A percentile compares a stretch with the other conserved stretches of the same genome.
These are phyloP conservation scores for Xestoiulus laeticollis DNA, from an alignment of 2,888 invertebrate species.

Conservation along the genomic window DNA sequence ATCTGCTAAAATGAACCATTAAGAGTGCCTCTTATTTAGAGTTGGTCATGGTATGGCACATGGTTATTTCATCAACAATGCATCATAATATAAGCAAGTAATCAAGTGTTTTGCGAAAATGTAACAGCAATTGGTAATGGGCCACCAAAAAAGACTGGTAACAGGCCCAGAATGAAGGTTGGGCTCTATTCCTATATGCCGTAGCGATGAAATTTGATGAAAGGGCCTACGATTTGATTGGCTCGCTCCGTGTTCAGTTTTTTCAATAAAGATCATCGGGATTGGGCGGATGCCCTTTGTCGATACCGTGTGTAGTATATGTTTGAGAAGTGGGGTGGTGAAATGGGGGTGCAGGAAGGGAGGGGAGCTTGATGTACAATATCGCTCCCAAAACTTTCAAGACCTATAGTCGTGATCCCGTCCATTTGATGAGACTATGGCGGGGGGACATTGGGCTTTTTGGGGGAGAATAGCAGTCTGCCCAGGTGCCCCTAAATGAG, in stretches of 20 bases:
- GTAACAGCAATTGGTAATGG: constrained; percentile 35
- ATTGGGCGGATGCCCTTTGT: constrained; percentile 36
- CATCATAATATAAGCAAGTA: not conserved
- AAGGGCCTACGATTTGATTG: constrained; percentile 27
- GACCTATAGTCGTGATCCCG: constrained; percentile 14
- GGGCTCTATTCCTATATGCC: not conserved
- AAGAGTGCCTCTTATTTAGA: constrained; percentile 7
- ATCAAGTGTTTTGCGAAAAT: constrained; percentile 39
- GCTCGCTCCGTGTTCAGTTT: not conserved
- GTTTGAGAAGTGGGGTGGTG: not conserved
- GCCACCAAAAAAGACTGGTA: constrained; percentile 8
- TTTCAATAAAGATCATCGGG: constrained; percentile 13
- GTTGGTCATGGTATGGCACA: not conserved
- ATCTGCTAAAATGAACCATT: not conserved
- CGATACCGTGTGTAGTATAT: not conserved
- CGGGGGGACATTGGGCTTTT: constrained; percentile 38
- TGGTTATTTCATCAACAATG: constrained; percentile 25
- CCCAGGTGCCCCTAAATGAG: constrained; percentile 53
- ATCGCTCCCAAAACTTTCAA: not conserved
- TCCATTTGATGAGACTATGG: constrained; percentile 20
- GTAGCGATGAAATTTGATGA: not conserved
- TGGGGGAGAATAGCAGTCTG: constrained; percentile 46
- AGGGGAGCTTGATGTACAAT: not conserved
- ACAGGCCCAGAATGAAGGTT: not conserved
- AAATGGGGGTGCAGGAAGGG: constrained; percentile 36